phyloP scores from a whole-genome alignment of 2,888 invertebrate genomes.

The Flexamia atlantica region DNA sequence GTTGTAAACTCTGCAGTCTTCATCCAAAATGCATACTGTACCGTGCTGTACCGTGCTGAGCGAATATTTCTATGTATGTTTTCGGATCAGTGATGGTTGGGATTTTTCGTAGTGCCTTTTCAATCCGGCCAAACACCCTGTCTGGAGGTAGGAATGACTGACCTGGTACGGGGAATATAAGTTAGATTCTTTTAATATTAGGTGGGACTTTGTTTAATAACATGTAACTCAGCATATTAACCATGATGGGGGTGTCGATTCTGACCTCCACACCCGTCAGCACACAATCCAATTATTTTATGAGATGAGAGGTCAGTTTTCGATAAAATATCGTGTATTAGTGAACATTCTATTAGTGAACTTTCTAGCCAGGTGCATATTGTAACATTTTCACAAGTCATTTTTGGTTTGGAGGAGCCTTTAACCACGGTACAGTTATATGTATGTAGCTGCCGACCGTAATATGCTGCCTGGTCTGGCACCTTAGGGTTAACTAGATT shows the following conservation, averaged over 20 bases:
- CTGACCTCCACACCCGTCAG: conserved; percentile 47
- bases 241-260: conserved; percentile 49
- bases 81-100: conserved; percentile 65
- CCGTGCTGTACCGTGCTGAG: conserved; percentile 61
- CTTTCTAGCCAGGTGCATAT: conserved; percentile 54
- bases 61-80: conserved; percentile 65
- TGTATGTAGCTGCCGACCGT: conserved; percentile 49
- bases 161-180: conserved; percentile 70
- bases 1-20: conserved; percentile 61
- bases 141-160: conserved; percentile 71
- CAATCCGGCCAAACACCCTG: conserved; percentile 70
- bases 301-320: conserved; percentile 31
- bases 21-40: conserved; percentile 65
- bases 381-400: conserved; percentile 40
- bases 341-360: conserved; percentile 18
- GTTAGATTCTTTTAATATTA: conserved; percentile 66
- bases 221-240: conserved; percentile 47
- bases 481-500: conserved; percentile 38
- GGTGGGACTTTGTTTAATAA: conserved; percentile 49
- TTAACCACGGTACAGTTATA: conserved; percentile 42
- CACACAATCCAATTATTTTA: conserved; percentile 35
- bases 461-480: conserved; percentile 55
- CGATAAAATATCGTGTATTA: conserved; percentile 36
- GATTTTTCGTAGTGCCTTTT: conserved; percentile 67
- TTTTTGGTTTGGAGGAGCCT: conserved; percentile 45